Evolutionary conservation across 2,888 invertebrate species (phyloP), one percentile per base, ranked within the genome.

Genomic region (Drosophila demipolita): DNA sequence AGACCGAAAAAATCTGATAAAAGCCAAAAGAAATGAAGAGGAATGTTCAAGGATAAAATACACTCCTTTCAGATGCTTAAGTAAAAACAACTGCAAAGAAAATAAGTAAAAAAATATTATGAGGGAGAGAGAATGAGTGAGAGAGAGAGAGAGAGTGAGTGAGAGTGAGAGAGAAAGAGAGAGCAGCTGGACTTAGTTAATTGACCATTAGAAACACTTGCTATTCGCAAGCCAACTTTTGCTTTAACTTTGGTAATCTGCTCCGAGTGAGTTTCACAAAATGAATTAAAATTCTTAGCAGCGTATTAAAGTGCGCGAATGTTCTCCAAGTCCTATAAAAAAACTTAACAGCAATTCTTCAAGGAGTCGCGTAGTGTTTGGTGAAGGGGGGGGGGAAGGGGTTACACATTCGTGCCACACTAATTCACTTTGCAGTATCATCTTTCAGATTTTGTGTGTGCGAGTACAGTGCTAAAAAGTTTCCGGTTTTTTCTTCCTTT

Each of bases 401-500:
- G 26, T 20, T 33, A 68, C 57, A 73, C 63, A 84, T 73, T 80
- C 73, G 81, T 81, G 69, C 67, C 48, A 76, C 76, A 73, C 81
- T 84, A 87, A 86, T 84, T 84, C 84, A 78, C 71, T 87, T 87
- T 79, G 73, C 79, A 75, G 83, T 83, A 83, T 80, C 88, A 85
- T 79, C 81, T 69, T 48, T 55, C 64, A 73, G 66, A 71, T 71
- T 35, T 42, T 48, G 60, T 50, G 61, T 29, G 61, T 54, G 65
- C 35, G 23, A 29, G n/a, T 29, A 9, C 70, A 40, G 62, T 38
- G 54, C 59, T 66, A 76, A 71, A 80, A 82, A 85, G 63, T 71
- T 83, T 69, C 49, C 49, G 62, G 48, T 20, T 20, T 38, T 66
- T 48, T 53, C 32, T 42, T 40, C 2, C 15, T 26, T 40, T 23